A percentile compares a stretch with the other conserved stretches of the same genome.
phyloP scores from a whole-genome alignment of 1,140 invertebrate genomes.

The Homalodisca vitripennis region DNA sequence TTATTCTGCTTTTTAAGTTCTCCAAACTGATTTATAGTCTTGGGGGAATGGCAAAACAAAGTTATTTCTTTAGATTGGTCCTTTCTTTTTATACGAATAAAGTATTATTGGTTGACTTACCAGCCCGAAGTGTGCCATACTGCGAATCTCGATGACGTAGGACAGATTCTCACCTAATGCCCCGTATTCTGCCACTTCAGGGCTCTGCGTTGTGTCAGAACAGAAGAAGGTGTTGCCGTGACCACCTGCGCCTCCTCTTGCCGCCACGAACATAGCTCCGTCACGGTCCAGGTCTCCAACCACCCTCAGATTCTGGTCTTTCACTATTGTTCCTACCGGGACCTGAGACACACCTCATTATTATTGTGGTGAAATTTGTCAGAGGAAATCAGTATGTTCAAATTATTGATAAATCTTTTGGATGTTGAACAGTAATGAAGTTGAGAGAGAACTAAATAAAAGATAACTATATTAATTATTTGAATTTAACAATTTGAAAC shows the following conservation, averaged over 20 bases:
- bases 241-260: conserved; percentile 92
- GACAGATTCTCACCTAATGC: conserved; percentile 73
- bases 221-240: conserved; percentile 93
- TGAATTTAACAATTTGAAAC: too few relatives aligned
- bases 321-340: conserved; percentile 86
- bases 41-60: too few relatives aligned
- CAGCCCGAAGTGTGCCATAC: conserved; percentile 93
- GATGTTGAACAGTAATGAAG: too few relatives aligned
- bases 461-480: too few relatives aligned
- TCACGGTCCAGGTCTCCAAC: conserved; percentile 68
- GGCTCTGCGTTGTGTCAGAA: conserved; percentile 76
- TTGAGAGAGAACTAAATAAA: too few relatives aligned
- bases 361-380: too few relatives aligned
- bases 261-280: conserved; percentile 87
- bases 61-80: too few relatives aligned
- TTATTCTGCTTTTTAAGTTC: too few relatives aligned
- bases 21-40: too few relatives aligned
- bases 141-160: conserved; percentile 81
- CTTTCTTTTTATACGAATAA: too few relatives aligned
- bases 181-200: conserved; percentile 84
- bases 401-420: too few relatives aligned
- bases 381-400: too few relatives aligned
- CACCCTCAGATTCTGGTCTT: conserved; percentile 56
- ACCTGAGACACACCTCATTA: conserved; percentile 55
- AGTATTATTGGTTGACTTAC: conserved; percentile 56